Conservation (phyloP, 2,797 vertebrate species). For the Siniperca obscura region DNA sequence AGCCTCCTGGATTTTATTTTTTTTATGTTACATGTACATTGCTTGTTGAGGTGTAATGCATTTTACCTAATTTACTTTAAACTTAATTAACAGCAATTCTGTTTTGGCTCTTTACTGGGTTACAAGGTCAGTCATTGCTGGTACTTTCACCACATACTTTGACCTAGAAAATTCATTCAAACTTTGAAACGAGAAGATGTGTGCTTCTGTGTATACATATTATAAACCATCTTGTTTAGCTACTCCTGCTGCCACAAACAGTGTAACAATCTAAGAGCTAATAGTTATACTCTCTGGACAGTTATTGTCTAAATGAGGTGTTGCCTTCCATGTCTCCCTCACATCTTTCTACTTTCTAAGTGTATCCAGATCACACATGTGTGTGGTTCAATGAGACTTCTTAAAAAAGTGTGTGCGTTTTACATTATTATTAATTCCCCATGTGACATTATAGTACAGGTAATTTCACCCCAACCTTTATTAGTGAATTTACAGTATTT, state of each 20-base stretch:
- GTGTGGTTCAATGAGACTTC: not conserved
- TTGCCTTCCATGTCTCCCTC: too few relatives aligned
- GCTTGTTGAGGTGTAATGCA: not conserved
- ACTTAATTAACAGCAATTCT: not conserved
- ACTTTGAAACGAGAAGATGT: not conserved
- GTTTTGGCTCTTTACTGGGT: not conserved
- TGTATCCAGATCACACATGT: too few relatives aligned
- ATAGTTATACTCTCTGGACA: not conserved
- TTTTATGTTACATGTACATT: not conserved
- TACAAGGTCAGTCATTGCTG: not conserved
- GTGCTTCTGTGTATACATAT: not conserved
- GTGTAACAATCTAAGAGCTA: not conserved
- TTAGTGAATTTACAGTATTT: not conserved
- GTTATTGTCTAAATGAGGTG: not conserved
- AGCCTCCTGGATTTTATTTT: not conserved
- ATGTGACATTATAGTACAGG: not conserved
- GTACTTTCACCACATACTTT: not conserved
- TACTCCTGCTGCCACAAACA: not conserved
- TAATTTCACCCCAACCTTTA: not conserved
- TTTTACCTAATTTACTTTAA: not conserved
- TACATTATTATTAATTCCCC: not conserved
- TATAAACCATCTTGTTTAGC: not conserved
- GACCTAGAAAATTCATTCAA: not conserved
- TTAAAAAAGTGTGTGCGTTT: not conserved
- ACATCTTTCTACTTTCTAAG: too few relatives aligned